Conservation (phyloP, 2,888 invertebrate genomes). For the Dynastes hyllus region DNA sequence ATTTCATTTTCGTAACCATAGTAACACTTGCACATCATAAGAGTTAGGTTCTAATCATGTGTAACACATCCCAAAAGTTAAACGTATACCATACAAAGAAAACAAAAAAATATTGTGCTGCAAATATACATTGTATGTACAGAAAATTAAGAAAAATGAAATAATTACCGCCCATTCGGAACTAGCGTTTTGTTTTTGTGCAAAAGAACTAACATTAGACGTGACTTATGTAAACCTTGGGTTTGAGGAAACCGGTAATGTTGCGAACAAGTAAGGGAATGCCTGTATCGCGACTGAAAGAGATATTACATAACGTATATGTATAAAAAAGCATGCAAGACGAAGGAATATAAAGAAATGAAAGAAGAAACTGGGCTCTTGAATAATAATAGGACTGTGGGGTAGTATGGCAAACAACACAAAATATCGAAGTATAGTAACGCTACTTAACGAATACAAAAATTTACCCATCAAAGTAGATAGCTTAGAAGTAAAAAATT, state of each 20-base stretch:
- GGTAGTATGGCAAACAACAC: too few relatives aligned
- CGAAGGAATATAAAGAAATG: not conserved
- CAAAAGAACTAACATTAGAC: slow-evolving; percentile 71
- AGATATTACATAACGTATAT: slow-evolving; percentile 54
- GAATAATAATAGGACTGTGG: too few relatives aligned
- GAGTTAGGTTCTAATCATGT: too few relatives aligned
- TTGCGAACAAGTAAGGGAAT: slow-evolving; percentile 77
- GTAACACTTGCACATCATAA: not conserved
- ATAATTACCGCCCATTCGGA: slow-evolving; percentile 70
- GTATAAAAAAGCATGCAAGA: slow-evolving; percentile 21
- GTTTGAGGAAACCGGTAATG: slow-evolving; percentile 79
- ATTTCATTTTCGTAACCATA: not conserved
- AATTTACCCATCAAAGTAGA: too few relatives aligned
- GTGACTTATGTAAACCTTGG: slow-evolving; percentile 80
- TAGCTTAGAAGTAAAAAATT: too few relatives aligned
- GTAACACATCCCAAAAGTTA: not conserved
- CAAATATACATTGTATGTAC: slow-evolving; percentile 1
- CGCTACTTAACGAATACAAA: too few relatives aligned
- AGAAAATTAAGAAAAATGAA: slow-evolving; percentile 25
- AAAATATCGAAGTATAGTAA: too few relatives aligned
- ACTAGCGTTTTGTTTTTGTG: slow-evolving; percentile 58
- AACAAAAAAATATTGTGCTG: not conserved
- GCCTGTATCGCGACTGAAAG: slow-evolving; percentile 70
- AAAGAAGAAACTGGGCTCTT: too few relatives aligned
- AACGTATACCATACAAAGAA: not conserved